Percentiles rank a stretch among this genome's conserved stretches.
phyloP scores from a whole-genome alignment of 2,888 invertebrate genomes.

The Andrena flavipes region DNA sequence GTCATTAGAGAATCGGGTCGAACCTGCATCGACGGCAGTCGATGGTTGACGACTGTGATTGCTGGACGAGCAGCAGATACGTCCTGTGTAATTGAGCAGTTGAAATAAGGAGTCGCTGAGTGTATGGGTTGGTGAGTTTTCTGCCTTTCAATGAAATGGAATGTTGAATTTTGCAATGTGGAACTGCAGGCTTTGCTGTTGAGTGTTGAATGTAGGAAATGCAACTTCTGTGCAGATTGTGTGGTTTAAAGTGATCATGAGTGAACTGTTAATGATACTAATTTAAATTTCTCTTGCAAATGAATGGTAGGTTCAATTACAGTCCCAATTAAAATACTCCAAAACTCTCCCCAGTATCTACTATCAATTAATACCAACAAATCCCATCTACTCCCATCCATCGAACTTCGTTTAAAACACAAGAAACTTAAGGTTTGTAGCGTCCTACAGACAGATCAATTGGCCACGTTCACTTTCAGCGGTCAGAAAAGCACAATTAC shows the following conservation, averaged over 20 bases:
- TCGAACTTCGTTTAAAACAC: too few species aligned
- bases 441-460: background rate
- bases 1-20: background rate
- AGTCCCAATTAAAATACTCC: too few species aligned
- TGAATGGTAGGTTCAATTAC: too few species aligned
- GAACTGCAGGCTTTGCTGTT: background rate
- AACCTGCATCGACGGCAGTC: background rate
- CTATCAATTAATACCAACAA: too few species aligned
- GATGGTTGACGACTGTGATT: background rate
- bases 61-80: background rate
- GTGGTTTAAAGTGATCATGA: too few species aligned
- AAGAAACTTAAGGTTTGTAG: background rate
- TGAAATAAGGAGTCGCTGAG: background rate
- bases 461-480: background rate
- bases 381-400: too few species aligned
- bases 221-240: too few species aligned
- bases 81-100: constrained; percentile 19
- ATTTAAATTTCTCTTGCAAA: too few species aligned
- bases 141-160: background rate
- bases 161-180: background rate
- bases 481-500: constrained; percentile 4
- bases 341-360: too few species aligned
- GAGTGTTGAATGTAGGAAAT: background rate
- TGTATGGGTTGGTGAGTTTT: constrained; percentile 15
- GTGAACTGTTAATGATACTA: too few species aligned